Percentiles rank a stretch among this genome's conserved stretches.
Evolutionary conservation across 2,888 invertebrate species (phyloP).

Genomic region (Ommatoiulus sabulosus): DNA sequence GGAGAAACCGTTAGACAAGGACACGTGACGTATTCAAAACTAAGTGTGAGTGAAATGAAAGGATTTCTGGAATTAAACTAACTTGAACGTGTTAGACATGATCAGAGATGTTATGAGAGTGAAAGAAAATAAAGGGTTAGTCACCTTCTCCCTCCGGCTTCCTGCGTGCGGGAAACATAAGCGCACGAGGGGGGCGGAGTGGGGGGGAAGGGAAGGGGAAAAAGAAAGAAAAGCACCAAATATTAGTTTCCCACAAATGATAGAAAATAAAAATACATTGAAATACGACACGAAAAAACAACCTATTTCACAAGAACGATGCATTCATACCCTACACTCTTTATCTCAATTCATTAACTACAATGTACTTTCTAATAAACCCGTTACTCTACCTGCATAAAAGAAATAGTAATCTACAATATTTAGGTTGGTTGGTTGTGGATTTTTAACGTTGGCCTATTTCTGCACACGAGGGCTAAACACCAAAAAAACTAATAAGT

Average conservation of each 20-base stretch:
- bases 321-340: neutral
- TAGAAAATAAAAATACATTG: conserved; percentile 20
- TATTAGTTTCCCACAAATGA: conserved; percentile 49
- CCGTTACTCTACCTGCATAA: no score
- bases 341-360: no score
- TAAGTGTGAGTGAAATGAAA: conserved; percentile 34
- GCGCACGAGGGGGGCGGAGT: conserved; percentile 45
- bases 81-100: conserved; percentile 47
- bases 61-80: conserved; percentile 19
- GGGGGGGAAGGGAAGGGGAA: conserved; percentile 54
- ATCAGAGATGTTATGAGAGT: conserved; percentile 49
- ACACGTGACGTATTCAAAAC: conserved; percentile 21
- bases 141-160: conserved; percentile 58
- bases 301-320: neutral
- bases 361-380: no score
- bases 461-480: no score
- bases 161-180: conserved; percentile 54
- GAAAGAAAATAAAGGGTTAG: conserved; percentile 53
- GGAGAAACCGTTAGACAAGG: conserved; percentile 11
- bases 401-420: no score
- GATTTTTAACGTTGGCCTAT: no score
- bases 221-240: conserved; percentile 56
- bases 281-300: neutral
- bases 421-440: no score
- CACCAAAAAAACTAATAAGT: no score